These are phyloP conservation scores for Antheraea pernyi DNA, from an alignment of 1,140 invertebrate genomes.

Conservation along the genomic window DNA sequence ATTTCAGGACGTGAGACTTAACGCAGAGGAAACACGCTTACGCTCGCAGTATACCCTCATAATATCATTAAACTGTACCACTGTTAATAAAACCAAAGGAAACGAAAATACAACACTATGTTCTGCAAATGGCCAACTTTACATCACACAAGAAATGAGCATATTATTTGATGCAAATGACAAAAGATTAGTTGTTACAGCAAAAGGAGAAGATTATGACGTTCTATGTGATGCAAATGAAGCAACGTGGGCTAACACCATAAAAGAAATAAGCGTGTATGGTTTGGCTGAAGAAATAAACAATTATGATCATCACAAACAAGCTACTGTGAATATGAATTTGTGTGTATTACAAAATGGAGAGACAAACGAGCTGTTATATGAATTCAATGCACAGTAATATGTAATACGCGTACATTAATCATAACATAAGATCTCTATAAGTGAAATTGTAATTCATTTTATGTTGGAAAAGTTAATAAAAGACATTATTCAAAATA, in stretches of 20 bases:
- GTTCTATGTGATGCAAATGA: conserved; percentile 33
- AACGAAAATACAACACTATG: background rate
- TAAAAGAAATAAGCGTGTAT: conserved; percentile 43
- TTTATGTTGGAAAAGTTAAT: too few species aligned
- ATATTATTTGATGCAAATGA: conserved; percentile 40
- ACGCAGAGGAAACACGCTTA: conserved; percentile 44
- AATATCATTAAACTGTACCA: conserved; percentile 46
- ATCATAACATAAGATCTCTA: too few species aligned
- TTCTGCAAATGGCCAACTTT: conserved; percentile 26
- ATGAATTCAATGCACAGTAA: background rate
- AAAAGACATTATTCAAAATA: too few species aligned
- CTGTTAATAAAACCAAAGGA: background rate
- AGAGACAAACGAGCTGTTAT: background rate
- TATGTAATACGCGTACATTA: background rate
- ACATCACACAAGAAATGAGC: conserved; percentile 37
- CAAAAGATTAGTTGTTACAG: conserved; percentile 32
- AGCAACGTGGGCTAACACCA: conserved; percentile 27
- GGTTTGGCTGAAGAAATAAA: conserved; percentile 43
- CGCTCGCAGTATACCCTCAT: conserved; percentile 34
- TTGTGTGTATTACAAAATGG: conserved; percentile 40
- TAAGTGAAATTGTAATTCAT: too few species aligned
- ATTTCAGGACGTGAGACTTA: conserved; percentile 44
- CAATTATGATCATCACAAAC: conserved; percentile 47
- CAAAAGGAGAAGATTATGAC: conserved; percentile 37
- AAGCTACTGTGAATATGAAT: conserved; percentile 26